A percentile compares a stretch with the other conserved stretches of the same genome.
Evolutionary conservation across 2,113 vertebrate species (phyloP).

Genomic region (Thymallus thymallus): DNA sequence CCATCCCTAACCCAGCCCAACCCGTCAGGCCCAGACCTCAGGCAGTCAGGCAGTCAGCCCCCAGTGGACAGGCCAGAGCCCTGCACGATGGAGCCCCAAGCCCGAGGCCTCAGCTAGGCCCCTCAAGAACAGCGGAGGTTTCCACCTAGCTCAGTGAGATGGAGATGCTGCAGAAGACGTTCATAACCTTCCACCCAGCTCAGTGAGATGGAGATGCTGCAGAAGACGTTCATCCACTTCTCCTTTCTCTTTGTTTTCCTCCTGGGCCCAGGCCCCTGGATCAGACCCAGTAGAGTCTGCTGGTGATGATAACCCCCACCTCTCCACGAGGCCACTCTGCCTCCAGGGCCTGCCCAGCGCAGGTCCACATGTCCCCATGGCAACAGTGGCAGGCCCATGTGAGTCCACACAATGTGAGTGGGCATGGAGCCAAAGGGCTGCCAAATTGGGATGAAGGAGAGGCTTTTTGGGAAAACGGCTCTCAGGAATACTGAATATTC

Average conservation of each 20-base stretch:
- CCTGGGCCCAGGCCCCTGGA: constrained; percentile 62
- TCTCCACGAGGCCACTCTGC: constrained; percentile 62
- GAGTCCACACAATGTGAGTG: constrained; percentile 77
- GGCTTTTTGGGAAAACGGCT: constrained; percentile 64
- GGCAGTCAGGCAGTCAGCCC: constrained; percentile 72
- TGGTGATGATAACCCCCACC: constrained; percentile 71
- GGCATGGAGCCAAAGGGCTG: constrained; percentile 72
- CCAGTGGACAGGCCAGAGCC: constrained; percentile 72
- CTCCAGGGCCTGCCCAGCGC: constrained; percentile 69
- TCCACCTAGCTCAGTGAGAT: constrained; percentile 17
- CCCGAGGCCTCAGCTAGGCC: constrained; percentile 52
- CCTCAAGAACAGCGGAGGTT: constrained; percentile 35
- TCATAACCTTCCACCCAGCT: no score
- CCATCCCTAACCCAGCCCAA: constrained; percentile 64
- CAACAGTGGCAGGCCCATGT: constrained; percentile 75
- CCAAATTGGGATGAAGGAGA: constrained; percentile 72
- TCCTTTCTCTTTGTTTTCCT: constrained; percentile 34
- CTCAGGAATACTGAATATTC: constrained; percentile 43
- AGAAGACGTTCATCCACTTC: neutral
- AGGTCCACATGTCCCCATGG: constrained; percentile 78
- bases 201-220: constrained; percentile 8
- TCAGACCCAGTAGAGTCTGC: constrained; percentile 63
- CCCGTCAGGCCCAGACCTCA: constrained; percentile 70
- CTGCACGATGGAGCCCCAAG: constrained; percentile 38
- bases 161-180: constrained; percentile 8